These are phyloP conservation scores for Hypselothyrea guttata DNA, from an alignment of 2,888 invertebrate genomes.

Conservation along the genomic window DNA sequence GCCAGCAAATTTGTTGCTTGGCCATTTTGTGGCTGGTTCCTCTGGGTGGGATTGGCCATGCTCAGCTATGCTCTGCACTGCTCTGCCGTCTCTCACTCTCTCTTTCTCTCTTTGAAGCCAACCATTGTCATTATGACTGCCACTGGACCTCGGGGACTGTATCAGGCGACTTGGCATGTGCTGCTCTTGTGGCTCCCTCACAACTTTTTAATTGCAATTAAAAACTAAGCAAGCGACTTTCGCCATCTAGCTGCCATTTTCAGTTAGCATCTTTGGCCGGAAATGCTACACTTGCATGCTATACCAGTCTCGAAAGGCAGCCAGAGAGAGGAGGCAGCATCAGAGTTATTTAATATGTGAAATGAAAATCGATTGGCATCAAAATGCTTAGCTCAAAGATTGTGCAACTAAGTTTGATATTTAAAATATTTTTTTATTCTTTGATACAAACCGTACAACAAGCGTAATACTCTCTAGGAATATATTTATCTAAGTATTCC, in stretches of 20 bases:
- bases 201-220: constrained; percentile 76
- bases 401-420: too few species aligned
- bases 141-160: constrained; percentile 54
- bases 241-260: constrained; percentile 22
- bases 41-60: constrained; percentile 23
- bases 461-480: too few species aligned
- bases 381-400: too few species aligned
- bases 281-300: too few species aligned
- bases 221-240: constrained; percentile 60
- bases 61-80: constrained; percentile 3
- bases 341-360: too few species aligned
- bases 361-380: too few species aligned
- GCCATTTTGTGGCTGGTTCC: constrained; percentile 62
- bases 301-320: too few species aligned
- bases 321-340: too few species aligned
- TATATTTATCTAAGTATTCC: too few species aligned
- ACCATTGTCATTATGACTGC: constrained; percentile 64
- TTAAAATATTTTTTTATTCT: too few species aligned
- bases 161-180: constrained; percentile 35
- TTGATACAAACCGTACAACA: too few species aligned
- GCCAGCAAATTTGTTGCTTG: constrained; percentile 62
- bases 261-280: not conserved
- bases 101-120: constrained; percentile 12
- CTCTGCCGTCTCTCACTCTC: not conserved
- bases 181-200: constrained; percentile 24